Base-by-base conservation (phyloP, 2,113 vertebrate genomes). In the Daubentonia madagascariensis region DNA sequence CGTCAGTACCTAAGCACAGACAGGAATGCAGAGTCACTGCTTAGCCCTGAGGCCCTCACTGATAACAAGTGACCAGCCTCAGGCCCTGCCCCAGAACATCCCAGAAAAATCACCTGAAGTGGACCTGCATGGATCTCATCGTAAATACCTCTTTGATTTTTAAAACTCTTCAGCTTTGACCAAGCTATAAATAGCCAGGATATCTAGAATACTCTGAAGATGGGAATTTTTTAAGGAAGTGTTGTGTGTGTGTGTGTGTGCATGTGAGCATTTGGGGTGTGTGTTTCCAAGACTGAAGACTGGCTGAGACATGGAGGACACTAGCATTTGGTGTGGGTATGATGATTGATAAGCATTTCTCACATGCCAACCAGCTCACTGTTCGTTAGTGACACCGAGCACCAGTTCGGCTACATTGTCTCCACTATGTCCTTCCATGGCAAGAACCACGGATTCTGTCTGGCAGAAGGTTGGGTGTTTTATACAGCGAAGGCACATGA, bases 341-440 rank as follows among this genome's bases (percentile, higher is more conserved):
- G 23, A 87, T 52, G 28, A 59, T 32, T 43, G n/a, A 25, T 30
- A 81, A 72, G 25, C 32, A 67, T 57, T 48, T 80, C 57, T 90
- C 45, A 63, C 0, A 8, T 18, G 73, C 83, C 35, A n/a, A 61
- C 18, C 32, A 75, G 54, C n/a, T 91, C 52, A 59, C 37, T 16
- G 8, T 40, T 85, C 70, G 48, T 83, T 48, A 65, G 35, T 59
- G 37, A 40, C n/a, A 57, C 73, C 63, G 48, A 72, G 65, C 59
- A 59, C 35, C 0, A 3, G 22, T 8, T 72, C 48, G 40, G 11
- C 16, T 2, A 23, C 3, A 6, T 12, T 1, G 4, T 63, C 28
- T 85, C 76, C 45, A 30, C 28, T 10, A 1, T 20, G 5, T 67
- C 14, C 40, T 20, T 35, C 73, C 7, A 1, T 25, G 54, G 54